Evolutionary conservation across 2,888 invertebrate species (phyloP).

Genomic region (Anagyrus pseudococci): DNA sequence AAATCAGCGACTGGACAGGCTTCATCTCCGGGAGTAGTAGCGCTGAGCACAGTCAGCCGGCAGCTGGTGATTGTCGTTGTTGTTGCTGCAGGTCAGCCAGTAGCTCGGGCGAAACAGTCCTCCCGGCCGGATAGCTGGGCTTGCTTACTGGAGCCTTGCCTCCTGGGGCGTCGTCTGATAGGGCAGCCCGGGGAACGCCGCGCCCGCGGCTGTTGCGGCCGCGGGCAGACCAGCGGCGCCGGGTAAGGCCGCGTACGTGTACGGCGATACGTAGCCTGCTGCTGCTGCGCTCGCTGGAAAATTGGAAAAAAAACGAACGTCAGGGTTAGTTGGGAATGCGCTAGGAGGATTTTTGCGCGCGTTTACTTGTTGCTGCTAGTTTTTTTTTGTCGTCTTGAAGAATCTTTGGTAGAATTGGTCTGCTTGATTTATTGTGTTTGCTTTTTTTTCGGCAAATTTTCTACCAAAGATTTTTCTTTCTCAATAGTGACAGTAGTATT

Average conservation of each 20-base stretch:
- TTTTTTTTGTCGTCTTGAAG: too few relatives aligned
- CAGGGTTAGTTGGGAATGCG: too few relatives aligned
- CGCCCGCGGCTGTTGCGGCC: constrained; percentile 61
- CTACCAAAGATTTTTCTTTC: neutral
- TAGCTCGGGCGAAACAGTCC: too few relatives aligned
- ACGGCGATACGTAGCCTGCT: constrained; percentile 77
- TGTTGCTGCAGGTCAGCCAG: too few relatives aligned
- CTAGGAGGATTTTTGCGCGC: too few relatives aligned
- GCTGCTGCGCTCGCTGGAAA: constrained; percentile 63
- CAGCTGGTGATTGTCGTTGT: too few relatives aligned
- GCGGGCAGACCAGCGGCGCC: constrained; percentile 68
- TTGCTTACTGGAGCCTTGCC: constrained; percentile 76
- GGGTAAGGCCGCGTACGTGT: constrained; percentile 75
- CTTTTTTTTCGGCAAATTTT: neutral
- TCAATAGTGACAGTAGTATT: neutral
- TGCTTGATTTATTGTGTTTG: neutral
- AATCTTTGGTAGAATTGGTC: neutral
- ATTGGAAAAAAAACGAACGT: constrained; percentile 38
- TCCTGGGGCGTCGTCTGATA: constrained; percentile 75
- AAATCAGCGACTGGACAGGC: too few relatives aligned
- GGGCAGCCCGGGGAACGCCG: constrained; percentile 72
- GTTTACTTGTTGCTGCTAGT: too few relatives aligned
- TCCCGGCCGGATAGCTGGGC: too few relatives aligned
- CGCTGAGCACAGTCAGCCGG: too few relatives aligned
- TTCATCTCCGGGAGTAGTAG: too few relatives aligned